Evolutionary conservation across 2,113 vertebrate genomes (phyloP), one percentile per base, ranked within the genome.

Genomic region (Gopherus flavomarginatus): DNA sequence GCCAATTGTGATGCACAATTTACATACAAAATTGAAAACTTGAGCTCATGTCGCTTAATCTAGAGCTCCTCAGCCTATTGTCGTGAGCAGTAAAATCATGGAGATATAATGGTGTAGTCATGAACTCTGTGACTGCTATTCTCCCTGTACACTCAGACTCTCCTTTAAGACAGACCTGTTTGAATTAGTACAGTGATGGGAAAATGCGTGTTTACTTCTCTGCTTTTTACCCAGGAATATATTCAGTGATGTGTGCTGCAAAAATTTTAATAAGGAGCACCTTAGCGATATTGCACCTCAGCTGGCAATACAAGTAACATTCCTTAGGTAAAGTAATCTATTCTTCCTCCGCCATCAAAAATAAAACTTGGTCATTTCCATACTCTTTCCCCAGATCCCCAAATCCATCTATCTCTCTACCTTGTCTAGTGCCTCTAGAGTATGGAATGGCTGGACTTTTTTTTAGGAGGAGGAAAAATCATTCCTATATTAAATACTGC

Each of bases 221-320:
- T 72, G 65, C 65, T 38, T 38, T 35, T 38, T 72, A 72, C 65
- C 8, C n/a, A 1, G 21, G 65, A 38, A 22, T 38, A 10, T 38
- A 72, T 38, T 72, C 65, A 72, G n/a, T 38, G n/a, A n/a, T 22
- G n/a, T 72, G n/a, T 38, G n/a, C 16, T 72, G 65, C 19, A 72
- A 72, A 65, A 21, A 72, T n/a, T 38, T 38, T 22, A 38, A 38
- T 72, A 72, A 72, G 19, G 35, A 69, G 17, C 17, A 8, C 19
- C 35, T 69, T 17, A n/a, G 65, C 22, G 35, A 38, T 21, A 38
- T 72, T 14, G 16, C 65, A 72, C n/a, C 35, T 72, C 65, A 38
- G n/a, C 17, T 4, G 62, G 26, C 3, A 0, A 0, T 24, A 2
- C 0, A 0, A 38, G 50, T 85, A 16, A 7, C 47, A 14, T 2